Conservation (phyloP, 2,888 invertebrate species). For the Aphidoletes aphidimyza region DNA sequence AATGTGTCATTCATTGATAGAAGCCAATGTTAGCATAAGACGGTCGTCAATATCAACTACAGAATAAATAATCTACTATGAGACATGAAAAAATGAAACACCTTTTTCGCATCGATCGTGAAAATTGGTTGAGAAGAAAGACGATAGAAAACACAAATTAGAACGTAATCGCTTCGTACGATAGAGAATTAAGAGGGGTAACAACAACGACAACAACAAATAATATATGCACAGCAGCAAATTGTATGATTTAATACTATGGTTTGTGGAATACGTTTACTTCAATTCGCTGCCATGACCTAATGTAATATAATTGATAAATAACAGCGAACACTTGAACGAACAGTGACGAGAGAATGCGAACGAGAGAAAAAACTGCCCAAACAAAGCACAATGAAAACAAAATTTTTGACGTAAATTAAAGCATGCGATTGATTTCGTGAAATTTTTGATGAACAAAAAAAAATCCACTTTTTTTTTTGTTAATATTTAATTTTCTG, state of each 20-base stretch:
- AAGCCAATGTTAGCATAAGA: too few species aligned
- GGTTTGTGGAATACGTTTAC: background rate
- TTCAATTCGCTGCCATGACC: conserved; percentile 29
- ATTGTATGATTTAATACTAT: conserved; percentile 32
- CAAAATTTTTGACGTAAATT: background rate
- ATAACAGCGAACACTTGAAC: background rate
- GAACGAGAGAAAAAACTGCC: too few species aligned
- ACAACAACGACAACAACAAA: background rate
- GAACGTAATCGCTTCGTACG: conserved; percentile 11
- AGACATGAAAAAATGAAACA: too few species aligned
- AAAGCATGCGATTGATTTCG: background rate
- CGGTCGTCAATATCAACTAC: background rate
- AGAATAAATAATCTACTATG: background rate
- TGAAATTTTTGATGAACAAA: background rate
- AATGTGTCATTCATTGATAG: too few species aligned
- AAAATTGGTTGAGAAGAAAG: background rate
- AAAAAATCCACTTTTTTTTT: background rate
- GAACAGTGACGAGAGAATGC: background rate
- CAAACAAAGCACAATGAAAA: background rate
- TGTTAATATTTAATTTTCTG: background rate
- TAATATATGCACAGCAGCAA: background rate
- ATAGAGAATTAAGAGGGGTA: background rate
- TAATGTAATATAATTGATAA: conserved; percentile 44
- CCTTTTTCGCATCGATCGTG: background rate
- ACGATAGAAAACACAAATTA: conserved; percentile 6